These are phyloP conservation scores for Nerophis ophidion DNA, from an alignment of 2,113 vertebrate genomes.

Conservation along the genomic window DNA sequence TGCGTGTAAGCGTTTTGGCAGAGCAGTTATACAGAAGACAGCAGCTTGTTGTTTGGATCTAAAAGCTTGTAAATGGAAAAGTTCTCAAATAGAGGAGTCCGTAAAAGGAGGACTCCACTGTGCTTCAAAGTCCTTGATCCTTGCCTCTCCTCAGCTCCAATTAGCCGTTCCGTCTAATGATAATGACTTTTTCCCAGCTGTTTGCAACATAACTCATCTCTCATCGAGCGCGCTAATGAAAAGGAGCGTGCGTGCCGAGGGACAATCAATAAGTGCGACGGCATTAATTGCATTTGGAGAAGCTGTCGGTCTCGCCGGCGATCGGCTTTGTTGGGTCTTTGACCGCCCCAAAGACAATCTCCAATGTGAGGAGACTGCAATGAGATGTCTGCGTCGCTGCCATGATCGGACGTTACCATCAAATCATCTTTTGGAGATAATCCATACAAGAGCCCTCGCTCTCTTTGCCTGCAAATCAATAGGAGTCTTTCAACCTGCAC, in stretches of 20 bases:
- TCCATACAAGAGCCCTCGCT: no score
- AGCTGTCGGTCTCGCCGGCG: background rate
- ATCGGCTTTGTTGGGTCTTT: conserved; percentile 2
- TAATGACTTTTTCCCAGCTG: conserved; percentile 41
- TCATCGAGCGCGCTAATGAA: conserved; percentile 56
- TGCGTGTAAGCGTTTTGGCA: no score
- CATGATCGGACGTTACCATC: no score
- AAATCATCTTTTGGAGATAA: no score
- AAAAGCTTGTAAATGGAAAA: no score
- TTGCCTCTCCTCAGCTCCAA: conserved; percentile 38
- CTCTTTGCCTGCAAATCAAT: no score
- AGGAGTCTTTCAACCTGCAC: no score
- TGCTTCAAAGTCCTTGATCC: conserved; percentile 29
- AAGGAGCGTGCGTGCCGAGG: conserved; percentile 29
- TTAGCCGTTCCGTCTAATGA: conserved; percentile 48
- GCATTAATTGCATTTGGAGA: conserved; percentile 44
- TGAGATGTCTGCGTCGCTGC: no score
- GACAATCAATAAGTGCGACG: conserved; percentile 53
- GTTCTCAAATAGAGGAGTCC: no score
- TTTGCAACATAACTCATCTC: conserved; percentile 48
- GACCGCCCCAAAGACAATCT: conserved; percentile 4
- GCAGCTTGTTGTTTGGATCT: no score
- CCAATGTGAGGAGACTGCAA: background rate
- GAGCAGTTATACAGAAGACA: no score
- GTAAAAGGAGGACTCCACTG: no score